Evolutionary conservation across 2,113 vertebrate genomes (phyloP).

Genomic region (Erinaceus europaeus): DNA sequence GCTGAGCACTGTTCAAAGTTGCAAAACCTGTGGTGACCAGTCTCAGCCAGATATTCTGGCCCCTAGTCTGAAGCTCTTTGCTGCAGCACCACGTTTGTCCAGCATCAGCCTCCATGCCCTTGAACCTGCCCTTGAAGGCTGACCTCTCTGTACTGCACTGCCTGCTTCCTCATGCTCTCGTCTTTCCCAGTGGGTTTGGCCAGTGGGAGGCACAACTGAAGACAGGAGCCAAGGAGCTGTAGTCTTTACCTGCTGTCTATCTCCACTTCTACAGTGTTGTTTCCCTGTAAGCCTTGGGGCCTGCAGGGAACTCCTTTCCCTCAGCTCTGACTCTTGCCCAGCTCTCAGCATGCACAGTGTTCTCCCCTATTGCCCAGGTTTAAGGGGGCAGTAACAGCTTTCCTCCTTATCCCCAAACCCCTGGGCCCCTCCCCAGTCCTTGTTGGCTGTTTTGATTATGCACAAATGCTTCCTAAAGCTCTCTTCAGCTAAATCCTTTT

Average conservation of each 20-base stretch:
- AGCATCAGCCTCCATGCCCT: neutral
- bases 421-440: neutral
- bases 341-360: too few species aligned
- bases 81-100: neutral
- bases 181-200: neutral
- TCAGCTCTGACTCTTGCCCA: neutral
- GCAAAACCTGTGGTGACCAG: neutral
- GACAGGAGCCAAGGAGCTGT: neutral
- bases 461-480: neutral
- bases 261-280: fast-evolving
- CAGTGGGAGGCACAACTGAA: neutral
- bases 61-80: neutral
- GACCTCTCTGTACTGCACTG: neutral
- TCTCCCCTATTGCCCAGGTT: neutral
- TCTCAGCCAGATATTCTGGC: neutral
- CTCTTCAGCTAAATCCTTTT: neutral
- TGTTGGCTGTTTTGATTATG: neutral
- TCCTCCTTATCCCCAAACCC: too few species aligned
- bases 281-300: neutral
- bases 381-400: neutral
- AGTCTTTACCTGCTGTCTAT: too few species aligned
- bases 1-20: neutral
- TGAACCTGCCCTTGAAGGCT: neutral
- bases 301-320: neutral
- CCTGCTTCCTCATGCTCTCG: neutral